Evolutionary conservation across 2,797 vertebrate genomes (phyloP), one percentile per base, ranked within the genome.

Genomic region (Atherinosoma microstoma): DNA sequence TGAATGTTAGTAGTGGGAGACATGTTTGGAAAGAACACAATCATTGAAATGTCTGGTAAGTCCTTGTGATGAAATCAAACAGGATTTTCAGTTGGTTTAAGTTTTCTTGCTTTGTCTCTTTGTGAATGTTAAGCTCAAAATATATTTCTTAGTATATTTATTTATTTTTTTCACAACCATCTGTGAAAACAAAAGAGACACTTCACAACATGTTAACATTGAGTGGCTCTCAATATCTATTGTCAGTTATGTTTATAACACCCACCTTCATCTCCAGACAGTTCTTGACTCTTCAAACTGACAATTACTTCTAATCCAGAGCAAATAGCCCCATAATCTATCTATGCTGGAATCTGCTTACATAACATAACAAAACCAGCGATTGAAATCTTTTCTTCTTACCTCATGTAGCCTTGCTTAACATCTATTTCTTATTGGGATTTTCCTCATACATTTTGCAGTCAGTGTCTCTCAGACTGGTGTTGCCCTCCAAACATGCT

Each of bases 251-350:
- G 42, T 66, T 85, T 56, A 66, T 29, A 16, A 80, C 57, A 59
- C 72, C 67, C 64, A 73, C 64, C 53, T 60, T 70, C 62, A 67
- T 78, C 73, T 68, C 6, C 32, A 47, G 40, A 62, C 45, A 9
- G 57, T 78, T 62, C 70, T 79, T 70, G 73, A 84, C 75, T 76
- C 60, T n/a, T 74, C 8, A 1, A 60, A 76, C 70, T 40, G 38
- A 70, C 80, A 80, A 84, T 91, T 82, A 51, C 67, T 4, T 59
- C 81, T 67, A 75, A 54, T 85, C 82, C 73, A 64, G 47, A 36
- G 0, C 35, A 70, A 82, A 86, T 74, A 63, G 64, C 57, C 63
- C 24, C 29, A 57, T 81, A 65, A 80, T 57, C 72, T 73, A 47
- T 67, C 20, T 42, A 62, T 82, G 18, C 62, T 68, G 70, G 24